Evolutionary conservation across 2,113 vertebrate genomes (phyloP).

Genomic region (Eretmochelys imbricata): DNA sequence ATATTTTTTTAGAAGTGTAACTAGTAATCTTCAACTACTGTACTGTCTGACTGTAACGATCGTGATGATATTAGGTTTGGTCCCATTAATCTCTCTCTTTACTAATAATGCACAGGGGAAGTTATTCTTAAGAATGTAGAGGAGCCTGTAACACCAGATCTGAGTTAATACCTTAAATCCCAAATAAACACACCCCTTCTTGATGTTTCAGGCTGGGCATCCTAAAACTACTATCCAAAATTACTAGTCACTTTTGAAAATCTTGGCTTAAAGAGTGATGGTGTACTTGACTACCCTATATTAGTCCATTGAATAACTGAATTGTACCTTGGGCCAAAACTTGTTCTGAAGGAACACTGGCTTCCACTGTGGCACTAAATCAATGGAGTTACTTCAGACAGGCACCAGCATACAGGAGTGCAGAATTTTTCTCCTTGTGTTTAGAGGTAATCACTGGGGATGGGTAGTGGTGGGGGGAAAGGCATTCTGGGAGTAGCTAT

Average conservation of each 20-base stretch:
- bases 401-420: not conserved
- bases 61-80: not conserved
- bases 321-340: not conserved
- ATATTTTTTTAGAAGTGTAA: not conserved
- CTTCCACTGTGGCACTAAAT: not conserved
- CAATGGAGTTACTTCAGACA: not conserved
- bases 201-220: not conserved
- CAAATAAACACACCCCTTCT: not conserved
- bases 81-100: not conserved
- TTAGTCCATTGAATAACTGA: not conserved
- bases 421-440: not conserved
- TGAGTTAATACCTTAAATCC: not conserved
- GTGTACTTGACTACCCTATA: not conserved
- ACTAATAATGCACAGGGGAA: not conserved
- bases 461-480: too few relatives aligned
- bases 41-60: not conserved
- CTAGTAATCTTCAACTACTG: not conserved
- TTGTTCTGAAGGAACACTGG: not conserved
- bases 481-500: not conserved
- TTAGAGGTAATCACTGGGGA: too few relatives aligned
- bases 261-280: not conserved
- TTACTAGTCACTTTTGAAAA: not conserved
- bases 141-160: not conserved
- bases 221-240: not conserved
- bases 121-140: not conserved